Base-by-base conservation (phyloP, 2,113 vertebrate genomes). In the Arizona elegans region DNA sequence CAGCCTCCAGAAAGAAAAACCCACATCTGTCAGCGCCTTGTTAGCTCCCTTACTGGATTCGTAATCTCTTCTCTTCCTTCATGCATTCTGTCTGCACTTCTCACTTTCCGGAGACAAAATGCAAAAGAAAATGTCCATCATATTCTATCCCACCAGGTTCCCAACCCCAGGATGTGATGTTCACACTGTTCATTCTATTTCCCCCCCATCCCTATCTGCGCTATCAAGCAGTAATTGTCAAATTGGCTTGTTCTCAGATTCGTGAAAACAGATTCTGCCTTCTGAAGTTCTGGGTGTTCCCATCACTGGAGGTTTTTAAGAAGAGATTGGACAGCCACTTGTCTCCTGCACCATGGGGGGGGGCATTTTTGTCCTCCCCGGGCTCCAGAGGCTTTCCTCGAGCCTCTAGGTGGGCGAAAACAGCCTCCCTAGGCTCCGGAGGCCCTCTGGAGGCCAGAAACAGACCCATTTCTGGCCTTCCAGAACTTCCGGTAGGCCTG, bases 1-100 rank as follows among this genome's bases (percentile, higher is more conserved):
- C 50, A 75, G 62, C 75, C 47, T 17, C 24, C n/a, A 2, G 55
- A 52, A 95, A 93, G 88, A 92, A 26, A 87, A 94, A 70, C 9
- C 0, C 0, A 3, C 38, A 65, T 87, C 86, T 96, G 93, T 95
- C 89, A 59, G 59, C 91, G 6, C 94, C 89, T 94, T 55, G 13
- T 94, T 91, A 52, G 90, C 54, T 91, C 54, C 47, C 19, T 29
- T 17, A 1, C 55, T 93, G 56, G 59, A 33, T 93, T 21, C 29
- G 4, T 56, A 92, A 90, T 86, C 26, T 87, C 50, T 17, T 53
- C 85, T 54, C 52, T 89, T 26, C 53, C 53, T 1, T 43, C 7
- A n/a, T 13, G 15, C 38, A 58, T 90, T 53, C 91, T 86, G 91
- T 90, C 89, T 62, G 54, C 52, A 53, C 81, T 52, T 88, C 56